Evolutionary conservation across 2,113 vertebrate species (phyloP).

Genomic region (Puffinus mauretanicus): DNA sequence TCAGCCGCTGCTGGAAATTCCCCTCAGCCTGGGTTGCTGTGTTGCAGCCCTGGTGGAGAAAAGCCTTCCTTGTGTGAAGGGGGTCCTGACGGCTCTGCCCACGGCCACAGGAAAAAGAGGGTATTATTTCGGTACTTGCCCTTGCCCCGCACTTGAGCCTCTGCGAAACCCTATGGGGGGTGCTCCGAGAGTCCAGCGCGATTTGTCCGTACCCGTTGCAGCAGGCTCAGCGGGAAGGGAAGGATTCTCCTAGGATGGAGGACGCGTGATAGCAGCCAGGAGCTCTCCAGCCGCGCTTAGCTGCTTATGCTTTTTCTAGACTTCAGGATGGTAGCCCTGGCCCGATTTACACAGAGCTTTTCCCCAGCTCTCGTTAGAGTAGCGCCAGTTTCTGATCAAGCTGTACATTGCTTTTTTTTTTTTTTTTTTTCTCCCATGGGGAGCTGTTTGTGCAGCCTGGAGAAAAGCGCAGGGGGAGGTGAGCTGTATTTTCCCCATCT

Average conservation of each 20-base stretch:
- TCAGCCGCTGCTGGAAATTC: not conserved
- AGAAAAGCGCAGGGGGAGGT: not conserved
- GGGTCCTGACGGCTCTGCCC: not conserved
- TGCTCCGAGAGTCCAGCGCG: not conserved
- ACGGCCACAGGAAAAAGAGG: not conserved
- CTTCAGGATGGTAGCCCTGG: not conserved
- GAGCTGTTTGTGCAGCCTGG: not conserved
- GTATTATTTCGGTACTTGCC: not conserved
- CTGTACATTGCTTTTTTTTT: not conserved
- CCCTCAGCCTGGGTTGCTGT: not conserved
- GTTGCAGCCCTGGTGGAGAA: not conserved
- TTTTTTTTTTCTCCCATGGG: accelerated
- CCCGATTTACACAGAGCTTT: not conserved
- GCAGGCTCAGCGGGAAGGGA: not conserved
- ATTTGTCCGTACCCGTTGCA: not conserved
- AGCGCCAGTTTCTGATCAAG: not conserved
- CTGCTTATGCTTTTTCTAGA: not conserved
- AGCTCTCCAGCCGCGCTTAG: not conserved
- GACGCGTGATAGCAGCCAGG: not conserved
- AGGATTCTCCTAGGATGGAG: not conserved
- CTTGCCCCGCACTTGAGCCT: not conserved
- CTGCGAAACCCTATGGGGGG: not conserved
- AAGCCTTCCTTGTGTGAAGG: not conserved
- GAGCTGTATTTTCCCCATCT: not conserved
- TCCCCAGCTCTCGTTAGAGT: not conserved